Evolutionary conservation across 2,113 vertebrate genomes (phyloP), one percentile per base, ranked within the genome.

Genomic region (Lathamus discolor): DNA sequence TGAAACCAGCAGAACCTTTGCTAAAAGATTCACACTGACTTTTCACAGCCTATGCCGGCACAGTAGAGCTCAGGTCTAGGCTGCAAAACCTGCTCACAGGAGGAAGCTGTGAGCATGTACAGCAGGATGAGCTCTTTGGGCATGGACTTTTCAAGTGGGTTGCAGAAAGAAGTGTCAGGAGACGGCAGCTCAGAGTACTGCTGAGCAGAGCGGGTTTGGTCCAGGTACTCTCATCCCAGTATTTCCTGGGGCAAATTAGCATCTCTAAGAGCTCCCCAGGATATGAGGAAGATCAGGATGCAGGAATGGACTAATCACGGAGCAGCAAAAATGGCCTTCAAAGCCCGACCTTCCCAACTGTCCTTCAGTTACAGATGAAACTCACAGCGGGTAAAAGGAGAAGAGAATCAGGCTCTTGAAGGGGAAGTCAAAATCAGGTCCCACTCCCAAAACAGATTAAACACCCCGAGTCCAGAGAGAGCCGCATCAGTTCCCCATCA

Each of bases 231-330:
- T 54, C 27, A n/a, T 9, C 19, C 19, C 22, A 37, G 63, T 16
- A 25, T 9, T 22, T 73, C 52, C 78, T 3, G 4, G 19, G 11
- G 7, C 25, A 62, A 88, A 80, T 28, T 4, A 64, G 41, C 59
- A 44, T 8, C 72, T 44, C 44, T 10, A 41, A 66, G 69, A 35
- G 5, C 27, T 63, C 20, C 49, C 64, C 17, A 23, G 64, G 33
- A 14, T 11, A 61, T 7, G 4, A 7, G 67, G 41, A 52, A 74
- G 41, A 20, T 41, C 75, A 54, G 31, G 49, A 37, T 37, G 49
- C 0, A 0, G 62, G 52, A 66, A 5, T 0, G 1, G 22, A 17
- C 69, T 17, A 54, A 20, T 13, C 51, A 37, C 10, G 0, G 27
- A 77, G 82, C 43, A 68, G 55, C 33, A 66, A 44, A 51, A 43